Evolutionary conservation across 2,113 vertebrate genomes (phyloP), one percentile per base, ranked within the genome.

Genomic region (Bubo blakistoni): DNA sequence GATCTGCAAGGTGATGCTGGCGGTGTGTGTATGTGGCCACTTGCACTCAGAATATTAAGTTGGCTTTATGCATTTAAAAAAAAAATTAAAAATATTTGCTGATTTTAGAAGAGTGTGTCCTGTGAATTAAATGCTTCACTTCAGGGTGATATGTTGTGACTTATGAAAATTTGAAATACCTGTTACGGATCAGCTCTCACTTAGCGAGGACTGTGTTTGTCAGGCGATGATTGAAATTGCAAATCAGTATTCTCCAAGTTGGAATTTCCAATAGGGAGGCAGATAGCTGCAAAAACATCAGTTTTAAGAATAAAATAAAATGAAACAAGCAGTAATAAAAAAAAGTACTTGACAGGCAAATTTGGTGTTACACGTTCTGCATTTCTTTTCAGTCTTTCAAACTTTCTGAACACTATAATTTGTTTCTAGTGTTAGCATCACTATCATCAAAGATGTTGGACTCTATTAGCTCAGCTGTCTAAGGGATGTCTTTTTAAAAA

Each of bases 321-420:
- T 89, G 97, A 98, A 98, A 97, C 94, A 97, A 98, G 97, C 94
- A 92, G 93, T 96, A 98, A 98, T 98, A 97, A 98, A 92, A 91
- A 91, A 98, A 98, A 97, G 74, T 90, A 80, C 95, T 97, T 98
- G 98, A 98, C 98, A 98, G 98, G 97, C 97, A 98, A 98, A 98
- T 98, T 98, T 98, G 97, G 94, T 98, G 97, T 98, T 98, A 88
- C 69, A 97, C 85, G 1, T 96, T 96, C 96, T 98, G 95, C 97
- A 97, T 98, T 98, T 97, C 97, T 98, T 96, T 97, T 96, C 95
- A 97, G 97, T 97, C 97, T 94, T 97, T 98, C 98, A 98, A 94
- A 98, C 97, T 98, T 98, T 92, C 96, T 98, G 98, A 98, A 98
- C 98, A 98, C 98, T 98, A 51, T 98, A 98, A 98, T 98, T 98